Conservation (phyloP, 1,140 invertebrate genomes). For the Orussus abietinus region DNA sequence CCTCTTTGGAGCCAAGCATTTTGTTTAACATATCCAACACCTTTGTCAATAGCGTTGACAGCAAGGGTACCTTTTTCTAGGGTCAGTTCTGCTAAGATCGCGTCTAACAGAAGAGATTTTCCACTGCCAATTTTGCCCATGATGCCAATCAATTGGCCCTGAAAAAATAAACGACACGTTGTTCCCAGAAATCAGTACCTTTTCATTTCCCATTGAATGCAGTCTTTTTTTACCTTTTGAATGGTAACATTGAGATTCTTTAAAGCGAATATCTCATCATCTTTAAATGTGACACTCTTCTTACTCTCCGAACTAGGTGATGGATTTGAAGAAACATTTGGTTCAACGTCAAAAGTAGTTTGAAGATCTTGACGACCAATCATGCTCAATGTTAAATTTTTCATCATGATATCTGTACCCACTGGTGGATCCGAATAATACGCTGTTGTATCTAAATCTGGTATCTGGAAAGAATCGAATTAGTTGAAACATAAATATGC, state of each 20-base stretch:
- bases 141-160: conserved; percentile 68
- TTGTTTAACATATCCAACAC: conserved; percentile 86
- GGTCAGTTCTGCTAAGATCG: conserved; percentile 71
- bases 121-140: conserved; percentile 73
- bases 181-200: background rate
- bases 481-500: no score
- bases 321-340: conserved; percentile 14
- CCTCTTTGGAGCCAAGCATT: conserved; percentile 88
- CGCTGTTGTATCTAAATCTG: conserved; percentile 58
- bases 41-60: conserved; percentile 61
- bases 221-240: conserved; percentile 54
- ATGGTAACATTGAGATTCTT: conserved; percentile 57
- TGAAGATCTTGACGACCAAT: conserved; percentile 16
- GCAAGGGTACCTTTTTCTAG: conserved; percentile 62
- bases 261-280: conserved; percentile 47
- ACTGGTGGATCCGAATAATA: conserved; percentile 45
- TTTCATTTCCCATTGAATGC: no score
- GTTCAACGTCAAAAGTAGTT: conserved; percentile 1
- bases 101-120: conserved; percentile 71
- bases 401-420: conserved; percentile 46
- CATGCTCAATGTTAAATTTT: conserved; percentile 49
- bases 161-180: conserved; percentile 14
- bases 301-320: conserved; percentile 24
- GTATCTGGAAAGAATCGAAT: conserved; percentile 57
- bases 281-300: conserved; percentile 32